Base-by-base conservation (phyloP, 92 coral and sea anemone species). In the Epizoanthus rinbou region DNA sequence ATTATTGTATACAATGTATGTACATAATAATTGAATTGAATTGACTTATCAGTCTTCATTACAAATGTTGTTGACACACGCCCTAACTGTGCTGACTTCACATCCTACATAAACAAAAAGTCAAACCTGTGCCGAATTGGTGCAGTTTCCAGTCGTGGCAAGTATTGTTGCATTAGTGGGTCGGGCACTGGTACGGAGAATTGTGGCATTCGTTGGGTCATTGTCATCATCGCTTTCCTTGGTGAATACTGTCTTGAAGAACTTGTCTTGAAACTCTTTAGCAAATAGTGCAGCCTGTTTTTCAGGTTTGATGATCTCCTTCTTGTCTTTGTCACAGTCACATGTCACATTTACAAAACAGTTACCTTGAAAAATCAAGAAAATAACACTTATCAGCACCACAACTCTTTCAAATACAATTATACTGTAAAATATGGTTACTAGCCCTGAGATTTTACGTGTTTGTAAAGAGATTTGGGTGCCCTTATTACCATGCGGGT, bases 231-330 rank as follows among this genome's bases (percentile, higher is more conserved):
- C 75, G 37, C 80, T 93, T 17, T n/a, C 69, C 33, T 88, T 92
- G 2, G 83, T 89, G 69, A 95, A 95, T n/a, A 95, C 28, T 10
- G 87, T 59, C 69, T 45, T 74, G 65, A 84, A 85, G 66, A 95
- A 83, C 65, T 54, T 69, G 88, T 95, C 98, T 83, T 95, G 98
- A 74, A 95, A 95, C 68, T 95, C 98, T 76, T 88, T 95, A 19
- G 98, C 98, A 79, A 95, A 95, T 14, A 91, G 69, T 16, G 98
- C 98, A 3, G 95, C 95, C 50, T 85, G 91, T 74, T 83, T 91
- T 66, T 95, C 98, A 2, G 98, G 98, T 47, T 64, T 86, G 52
- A 78, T 66, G 15, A 89, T 84, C 69, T 84, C 86, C 41, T 86
- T 75, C 39, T 74, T 81, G 52, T 84, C 80, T 41, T 91, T 73